Evolutionary conservation across 2,113 vertebrate genomes (phyloP).

Genomic region (Vanacampus margaritifer): DNA sequence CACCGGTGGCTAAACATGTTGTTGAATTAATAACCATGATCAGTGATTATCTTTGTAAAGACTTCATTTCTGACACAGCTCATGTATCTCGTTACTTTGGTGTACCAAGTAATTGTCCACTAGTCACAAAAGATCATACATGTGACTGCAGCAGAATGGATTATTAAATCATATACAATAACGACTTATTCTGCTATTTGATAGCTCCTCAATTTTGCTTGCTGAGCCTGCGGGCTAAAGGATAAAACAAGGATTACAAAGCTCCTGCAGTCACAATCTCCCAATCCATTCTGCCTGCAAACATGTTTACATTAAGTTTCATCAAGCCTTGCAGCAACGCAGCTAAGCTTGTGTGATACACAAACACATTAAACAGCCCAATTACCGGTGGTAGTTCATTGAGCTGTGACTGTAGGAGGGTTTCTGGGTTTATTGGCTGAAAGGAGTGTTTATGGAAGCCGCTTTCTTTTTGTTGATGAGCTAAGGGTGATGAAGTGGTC

Average conservation of each 20-base stretch:
- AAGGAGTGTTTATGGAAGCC: conserved; percentile 52
- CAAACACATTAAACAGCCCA: conserved; percentile 29
- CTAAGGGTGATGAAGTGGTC: conserved; percentile 48
- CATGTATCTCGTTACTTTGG: no score
- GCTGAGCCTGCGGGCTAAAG: conserved; percentile 19
- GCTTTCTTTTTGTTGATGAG: conserved; percentile 61
- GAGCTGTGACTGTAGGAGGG: conserved; percentile 16
- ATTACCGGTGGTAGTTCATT: conserved; percentile 12
- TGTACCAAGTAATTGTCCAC: neutral
- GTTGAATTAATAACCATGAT: no score
- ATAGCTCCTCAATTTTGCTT: conserved; percentile 11
- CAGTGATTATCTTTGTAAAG: no score
- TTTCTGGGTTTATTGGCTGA: conserved; percentile 48
- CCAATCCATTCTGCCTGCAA: conserved; percentile 34
- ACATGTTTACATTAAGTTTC: conserved; percentile 45
- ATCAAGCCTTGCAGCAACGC: conserved; percentile 4
- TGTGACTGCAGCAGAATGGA: neutral
- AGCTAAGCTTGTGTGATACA: conserved; percentile 23
- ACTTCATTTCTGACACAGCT: no score
- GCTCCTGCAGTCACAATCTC: conserved; percentile 42
- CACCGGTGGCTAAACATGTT: no score
- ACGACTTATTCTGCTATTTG: neutral
- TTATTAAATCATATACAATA: neutral
- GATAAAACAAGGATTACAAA: conserved; percentile 33
- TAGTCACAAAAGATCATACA: neutral